Evolutionary conservation across 2,888 invertebrate genomes (phyloP).

Genomic region (Dicycla oo): DNA sequence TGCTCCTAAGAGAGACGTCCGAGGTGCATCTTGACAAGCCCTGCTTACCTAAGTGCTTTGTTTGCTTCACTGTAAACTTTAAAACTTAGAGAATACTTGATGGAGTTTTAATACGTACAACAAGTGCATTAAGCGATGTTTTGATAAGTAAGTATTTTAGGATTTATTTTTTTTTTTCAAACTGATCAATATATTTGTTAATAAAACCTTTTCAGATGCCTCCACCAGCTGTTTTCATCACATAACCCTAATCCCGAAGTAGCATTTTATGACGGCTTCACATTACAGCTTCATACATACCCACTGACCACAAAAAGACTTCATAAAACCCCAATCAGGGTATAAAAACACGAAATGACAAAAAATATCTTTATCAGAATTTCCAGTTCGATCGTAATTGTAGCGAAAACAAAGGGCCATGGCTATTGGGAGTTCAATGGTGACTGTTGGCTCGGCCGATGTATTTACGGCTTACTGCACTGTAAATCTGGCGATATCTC

Average conservation of each 20-base stretch:
- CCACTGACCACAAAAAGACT: slow-evolving; percentile 42
- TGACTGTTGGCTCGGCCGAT: slow-evolving; percentile 73
- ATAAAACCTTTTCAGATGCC: too few relatives aligned
- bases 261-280: slow-evolving; percentile 16
- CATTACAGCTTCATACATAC: not conserved
- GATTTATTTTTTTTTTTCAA: too few relatives aligned
- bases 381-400: slow-evolving; percentile 63
- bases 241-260: not conserved
- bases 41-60: slow-evolving; percentile 51
- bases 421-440: slow-evolving; percentile 75
- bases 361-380: slow-evolving; percentile 56
- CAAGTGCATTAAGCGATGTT: not conserved
- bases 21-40: slow-evolving; percentile 23
- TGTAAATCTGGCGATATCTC: slow-evolving; percentile 84
- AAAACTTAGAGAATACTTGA: slow-evolving; percentile 46
- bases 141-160: too few relatives aligned
- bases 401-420: slow-evolving; percentile 64
- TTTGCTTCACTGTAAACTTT: slow-evolving; percentile 32
- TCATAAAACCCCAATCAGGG: slow-evolving; percentile 43
- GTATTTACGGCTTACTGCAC: slow-evolving; percentile 83
- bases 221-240: not conserved
- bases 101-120: slow-evolving; percentile 28
- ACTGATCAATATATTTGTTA: too few relatives aligned
- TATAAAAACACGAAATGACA: slow-evolving; percentile 42
- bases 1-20: slow-evolving; percentile 20